A percentile compares a stretch with the other conserved stretches of the same genome.
Conservation (phyloP, 2,113 vertebrate species). For the Chaetops frenatus region DNA sequence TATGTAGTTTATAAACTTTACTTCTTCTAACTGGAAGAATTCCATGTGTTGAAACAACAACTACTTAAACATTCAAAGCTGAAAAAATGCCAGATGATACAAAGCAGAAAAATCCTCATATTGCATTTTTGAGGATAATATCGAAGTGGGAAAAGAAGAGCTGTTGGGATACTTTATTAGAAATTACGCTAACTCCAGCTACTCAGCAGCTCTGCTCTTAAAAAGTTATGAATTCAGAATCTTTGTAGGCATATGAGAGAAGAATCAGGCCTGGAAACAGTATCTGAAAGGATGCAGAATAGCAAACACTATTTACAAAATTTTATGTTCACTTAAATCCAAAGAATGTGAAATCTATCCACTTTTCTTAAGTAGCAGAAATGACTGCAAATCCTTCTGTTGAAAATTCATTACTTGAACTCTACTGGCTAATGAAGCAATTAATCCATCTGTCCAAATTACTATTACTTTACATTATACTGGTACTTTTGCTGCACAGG, state of each 20-base stretch:
- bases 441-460: background rate
- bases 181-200: background rate
- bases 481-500: background rate
- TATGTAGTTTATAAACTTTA: constrained; percentile 42
- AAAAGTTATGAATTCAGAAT: background rate
- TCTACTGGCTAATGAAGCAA: constrained; percentile 22
- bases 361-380: background rate
- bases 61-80: background rate
- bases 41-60: background rate
- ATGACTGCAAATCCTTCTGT: background rate
- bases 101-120: background rate
- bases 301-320: background rate
- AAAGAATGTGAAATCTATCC: background rate
- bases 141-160: background rate
- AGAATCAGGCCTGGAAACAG: background rate
- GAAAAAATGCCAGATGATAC: background rate
- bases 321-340: background rate
- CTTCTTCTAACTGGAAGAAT: constrained; percentile 46
- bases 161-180: background rate
- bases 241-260: background rate
- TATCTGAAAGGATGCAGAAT: background rate
- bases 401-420: background rate
- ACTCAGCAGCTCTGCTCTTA: background rate
- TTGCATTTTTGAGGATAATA: constrained; percentile 2
- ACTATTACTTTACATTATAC: background rate